Evolutionary conservation across 2,113 vertebrate species (phyloP).

Genomic region (Pteruthius melanotis): DNA sequence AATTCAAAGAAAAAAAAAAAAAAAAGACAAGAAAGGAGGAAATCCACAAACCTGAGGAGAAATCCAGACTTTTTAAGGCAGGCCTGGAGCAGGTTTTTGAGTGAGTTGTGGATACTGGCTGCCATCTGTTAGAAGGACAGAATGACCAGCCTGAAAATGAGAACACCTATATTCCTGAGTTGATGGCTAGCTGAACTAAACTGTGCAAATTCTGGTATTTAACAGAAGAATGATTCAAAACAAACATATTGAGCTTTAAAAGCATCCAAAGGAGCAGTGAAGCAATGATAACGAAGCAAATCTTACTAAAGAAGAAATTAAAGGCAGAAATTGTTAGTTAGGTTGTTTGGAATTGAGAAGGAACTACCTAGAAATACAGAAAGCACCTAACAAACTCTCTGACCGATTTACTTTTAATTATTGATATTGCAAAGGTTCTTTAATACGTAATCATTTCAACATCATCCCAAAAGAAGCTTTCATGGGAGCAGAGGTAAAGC

Average conservation of each 20-base stretch:
- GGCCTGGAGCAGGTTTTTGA: neutral
- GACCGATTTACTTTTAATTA: neutral
- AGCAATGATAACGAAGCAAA: neutral
- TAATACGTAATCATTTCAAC: neutral
- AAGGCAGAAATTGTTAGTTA: neutral
- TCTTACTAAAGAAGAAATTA: neutral
- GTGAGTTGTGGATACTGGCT: neutral
- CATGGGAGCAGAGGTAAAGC: neutral
- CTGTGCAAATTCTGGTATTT: neutral
- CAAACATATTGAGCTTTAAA: neutral
- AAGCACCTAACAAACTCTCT: neutral
- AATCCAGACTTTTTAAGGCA: conserved; percentile 14
- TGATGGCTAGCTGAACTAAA: neutral
- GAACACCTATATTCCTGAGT: neutral
- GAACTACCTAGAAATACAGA: neutral
- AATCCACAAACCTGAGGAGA: neutral
- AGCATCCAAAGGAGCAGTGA: neutral
- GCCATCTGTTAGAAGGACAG: neutral
- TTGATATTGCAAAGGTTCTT: neutral
- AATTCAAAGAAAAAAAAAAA: neutral
- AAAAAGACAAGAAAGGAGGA: neutral
- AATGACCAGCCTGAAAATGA: neutral
- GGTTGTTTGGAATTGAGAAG: neutral
- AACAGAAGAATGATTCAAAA: neutral
- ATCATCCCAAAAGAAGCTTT: neutral